phyloP scores from a whole-genome alignment of 2,113 vertebrate genomes.

The Proterorhinus semilunaris region DNA sequence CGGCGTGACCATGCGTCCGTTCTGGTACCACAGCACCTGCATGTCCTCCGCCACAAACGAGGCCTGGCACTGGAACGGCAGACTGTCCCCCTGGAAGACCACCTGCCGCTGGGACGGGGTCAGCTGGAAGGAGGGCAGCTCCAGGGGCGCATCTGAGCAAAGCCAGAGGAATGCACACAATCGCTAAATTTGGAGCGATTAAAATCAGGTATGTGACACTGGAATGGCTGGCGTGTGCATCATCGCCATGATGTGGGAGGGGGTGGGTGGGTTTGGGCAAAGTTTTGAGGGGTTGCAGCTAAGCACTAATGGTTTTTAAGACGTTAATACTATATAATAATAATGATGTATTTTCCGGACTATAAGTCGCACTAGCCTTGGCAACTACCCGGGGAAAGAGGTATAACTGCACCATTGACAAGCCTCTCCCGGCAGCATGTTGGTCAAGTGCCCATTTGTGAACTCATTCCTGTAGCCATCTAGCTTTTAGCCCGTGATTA shows the following conservation, averaged over 20 bases:
- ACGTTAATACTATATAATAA: no score
- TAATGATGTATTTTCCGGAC: no score
- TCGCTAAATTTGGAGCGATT: slow-evolving; percentile 9
- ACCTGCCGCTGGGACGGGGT: slow-evolving; percentile 94
- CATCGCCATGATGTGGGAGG: background rate
- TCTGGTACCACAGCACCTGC: slow-evolving; percentile 97
- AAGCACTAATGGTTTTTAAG: no score
- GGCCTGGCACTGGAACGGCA: slow-evolving; percentile 96
- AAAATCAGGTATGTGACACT: slow-evolving; percentile 3
- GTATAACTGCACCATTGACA: no score
- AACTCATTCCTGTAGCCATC: no score
- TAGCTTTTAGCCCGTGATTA: no score
- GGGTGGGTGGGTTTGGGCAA: background rate
- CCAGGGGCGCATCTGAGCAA: slow-evolving; percentile 86
- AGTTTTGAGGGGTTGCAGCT: background rate
- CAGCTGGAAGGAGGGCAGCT: slow-evolving; percentile 94
- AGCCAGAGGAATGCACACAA: background rate
- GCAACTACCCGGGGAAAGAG: no score
- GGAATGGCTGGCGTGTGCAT: background rate
- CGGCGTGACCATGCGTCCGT: slow-evolving; percentile 89
- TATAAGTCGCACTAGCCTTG: no score
- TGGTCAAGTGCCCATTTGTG: no score
- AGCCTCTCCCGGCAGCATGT: no score
- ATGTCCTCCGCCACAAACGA: slow-evolving; percentile 94
- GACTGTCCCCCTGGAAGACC: slow-evolving; percentile 95